Evolutionary conservation across 2,797 vertebrate genomes (phyloP).

Genomic region (Enteromius treurensis): DNA sequence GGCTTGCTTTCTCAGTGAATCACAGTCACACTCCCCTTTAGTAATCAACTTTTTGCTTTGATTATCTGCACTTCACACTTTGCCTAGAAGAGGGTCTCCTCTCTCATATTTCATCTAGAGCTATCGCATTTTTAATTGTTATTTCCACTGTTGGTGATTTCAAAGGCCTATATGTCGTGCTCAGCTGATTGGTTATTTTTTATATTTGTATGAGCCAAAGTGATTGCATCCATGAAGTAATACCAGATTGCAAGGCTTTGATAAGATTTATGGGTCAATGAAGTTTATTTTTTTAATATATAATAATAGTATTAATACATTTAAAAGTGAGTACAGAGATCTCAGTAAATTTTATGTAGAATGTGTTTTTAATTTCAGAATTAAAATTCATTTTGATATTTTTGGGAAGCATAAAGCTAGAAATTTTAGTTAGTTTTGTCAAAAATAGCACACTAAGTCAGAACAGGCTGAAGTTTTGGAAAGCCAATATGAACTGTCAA

Average conservation of each 20-base stretch:
- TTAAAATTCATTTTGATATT: not conserved
- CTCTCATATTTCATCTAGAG: not conserved
- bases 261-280: constrained; percentile 14
- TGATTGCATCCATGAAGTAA: constrained; percentile 10
- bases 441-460: not conserved
- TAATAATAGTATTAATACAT: too few relatives aligned
- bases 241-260: not conserved
- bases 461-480: not conserved
- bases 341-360: not conserved
- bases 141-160: not conserved
- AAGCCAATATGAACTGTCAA: too few relatives aligned
- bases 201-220: not conserved
- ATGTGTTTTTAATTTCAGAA: not conserved
- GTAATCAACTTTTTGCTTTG: not conserved
- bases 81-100: constrained; percentile 1
- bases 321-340: not conserved
- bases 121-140: not conserved
- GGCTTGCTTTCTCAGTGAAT: constrained; percentile 20
- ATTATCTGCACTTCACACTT: constrained; percentile 12
- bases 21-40: constrained; percentile 41
- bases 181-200: not conserved
- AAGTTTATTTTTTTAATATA: not conserved
- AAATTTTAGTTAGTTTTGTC: not conserved
- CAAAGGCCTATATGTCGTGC: not conserved
- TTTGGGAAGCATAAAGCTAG: not conserved